These are phyloP conservation scores for Drosophila watanabei DNA, from an alignment of 1,140 invertebrate genomes.

Conservation along the genomic window DNA sequence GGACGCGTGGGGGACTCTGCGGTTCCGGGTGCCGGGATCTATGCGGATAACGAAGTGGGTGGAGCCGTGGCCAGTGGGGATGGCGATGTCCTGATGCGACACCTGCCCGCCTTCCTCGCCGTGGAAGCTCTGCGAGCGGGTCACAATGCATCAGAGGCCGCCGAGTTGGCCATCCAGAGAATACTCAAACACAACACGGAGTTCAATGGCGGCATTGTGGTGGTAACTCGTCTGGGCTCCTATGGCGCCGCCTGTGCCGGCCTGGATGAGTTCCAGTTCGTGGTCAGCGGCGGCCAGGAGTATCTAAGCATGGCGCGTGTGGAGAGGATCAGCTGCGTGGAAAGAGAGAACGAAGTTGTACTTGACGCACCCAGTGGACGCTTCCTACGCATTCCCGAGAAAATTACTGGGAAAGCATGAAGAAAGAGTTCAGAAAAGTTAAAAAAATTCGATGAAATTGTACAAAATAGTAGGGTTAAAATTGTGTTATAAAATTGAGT, in stretches of 20 bases:
- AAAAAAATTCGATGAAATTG: background rate
- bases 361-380: slow-evolving; percentile 11
- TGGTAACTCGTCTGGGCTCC: slow-evolving; percentile 25
- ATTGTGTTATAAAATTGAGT: too few relatives aligned
- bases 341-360: slow-evolving; percentile 9
- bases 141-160: background rate
- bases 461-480: background rate
- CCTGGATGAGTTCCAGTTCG: slow-evolving; percentile 44
- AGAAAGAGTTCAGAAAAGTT: background rate
- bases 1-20: slow-evolving; percentile 36
- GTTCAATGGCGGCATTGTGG: slow-evolving; percentile 41
- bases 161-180: slow-evolving; percentile 23
- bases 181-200: slow-evolving; percentile 37
- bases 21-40: slow-evolving; percentile 47
- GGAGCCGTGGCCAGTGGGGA: slow-evolving; percentile 39
- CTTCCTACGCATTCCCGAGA: slow-evolving; percentile 4
- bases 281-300: slow-evolving; percentile 22
- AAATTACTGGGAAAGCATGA: background rate
- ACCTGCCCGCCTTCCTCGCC: slow-evolving; percentile 36
- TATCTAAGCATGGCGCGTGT: slow-evolving; percentile 7
- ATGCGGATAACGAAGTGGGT: slow-evolving; percentile 44
- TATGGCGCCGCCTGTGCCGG: slow-evolving; percentile 40
- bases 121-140: slow-evolving; percentile 31
- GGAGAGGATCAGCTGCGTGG: slow-evolving; percentile 25
- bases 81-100: slow-evolving; percentile 40